Percentiles rank a stretch among this genome's conserved stretches.
These are phyloP conservation scores for Gorilla gorilla DNA, from an alignment of 2,113 vertebrate species.

Conservation along the genomic window DNA sequence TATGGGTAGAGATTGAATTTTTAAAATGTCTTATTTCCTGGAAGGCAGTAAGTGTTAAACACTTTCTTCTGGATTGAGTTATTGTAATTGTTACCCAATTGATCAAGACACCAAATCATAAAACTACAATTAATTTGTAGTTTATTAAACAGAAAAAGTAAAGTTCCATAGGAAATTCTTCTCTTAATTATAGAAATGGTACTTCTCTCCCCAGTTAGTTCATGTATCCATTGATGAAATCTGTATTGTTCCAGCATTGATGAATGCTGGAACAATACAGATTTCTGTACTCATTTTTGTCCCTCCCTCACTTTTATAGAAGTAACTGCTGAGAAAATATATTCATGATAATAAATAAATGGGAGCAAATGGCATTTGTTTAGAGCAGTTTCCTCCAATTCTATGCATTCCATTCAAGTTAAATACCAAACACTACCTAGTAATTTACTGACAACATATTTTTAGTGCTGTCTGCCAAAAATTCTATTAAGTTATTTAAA, in stretches of 20 bases:
- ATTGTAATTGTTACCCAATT: background rate
- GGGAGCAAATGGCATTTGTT: background rate
- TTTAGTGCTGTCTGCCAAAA: background rate
- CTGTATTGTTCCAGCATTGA: no score
- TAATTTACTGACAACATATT: background rate
- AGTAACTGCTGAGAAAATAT: background rate
- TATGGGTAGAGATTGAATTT: background rate
- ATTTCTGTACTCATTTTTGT: background rate
- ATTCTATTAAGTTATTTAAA: background rate
- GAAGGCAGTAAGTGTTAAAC: background rate
- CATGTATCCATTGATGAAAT: background rate
- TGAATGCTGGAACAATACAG: background rate
- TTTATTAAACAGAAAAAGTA: background rate
- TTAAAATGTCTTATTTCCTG: conserved; percentile 20
- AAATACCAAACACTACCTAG: background rate
- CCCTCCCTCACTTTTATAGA: background rate
- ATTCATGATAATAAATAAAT: background rate
- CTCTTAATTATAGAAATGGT: background rate
- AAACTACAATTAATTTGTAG: background rate
- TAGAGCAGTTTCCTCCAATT: background rate
- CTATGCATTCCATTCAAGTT: background rate
- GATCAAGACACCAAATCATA: background rate
- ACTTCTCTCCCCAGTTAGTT: background rate
- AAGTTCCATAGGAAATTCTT: background rate
- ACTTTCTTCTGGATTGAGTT: background rate